These are phyloP conservation scores for Acrocephalus scirpaceus DNA, from an alignment of 2,797 vertebrate species.

Conservation along the genomic window DNA sequence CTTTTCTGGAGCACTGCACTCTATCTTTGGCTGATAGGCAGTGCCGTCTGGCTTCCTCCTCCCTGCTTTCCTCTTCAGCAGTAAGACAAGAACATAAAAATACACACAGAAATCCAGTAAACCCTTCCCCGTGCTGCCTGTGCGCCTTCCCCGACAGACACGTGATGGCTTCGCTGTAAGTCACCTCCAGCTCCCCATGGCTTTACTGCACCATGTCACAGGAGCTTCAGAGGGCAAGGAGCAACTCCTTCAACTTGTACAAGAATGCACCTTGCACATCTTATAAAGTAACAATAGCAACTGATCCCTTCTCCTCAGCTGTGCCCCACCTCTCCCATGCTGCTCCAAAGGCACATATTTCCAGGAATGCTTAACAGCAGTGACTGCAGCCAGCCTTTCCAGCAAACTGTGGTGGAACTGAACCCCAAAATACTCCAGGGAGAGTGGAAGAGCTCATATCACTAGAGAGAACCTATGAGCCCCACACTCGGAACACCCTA, in stretches of 20 bases:
- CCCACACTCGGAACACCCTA: not conserved
- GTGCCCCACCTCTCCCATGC: not conserved
- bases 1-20: constrained; percentile 67
- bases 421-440: not conserved
- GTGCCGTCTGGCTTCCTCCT: constrained; percentile 61
- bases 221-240: constrained; percentile 3
- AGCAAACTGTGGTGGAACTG: not conserved
- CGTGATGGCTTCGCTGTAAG: not conserved
- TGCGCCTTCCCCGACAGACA: not conserved
- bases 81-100: constrained; percentile 63
- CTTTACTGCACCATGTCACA: not conserved
- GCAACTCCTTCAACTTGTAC: not conserved
- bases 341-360: not conserved
- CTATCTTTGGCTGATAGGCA: constrained; percentile 69
- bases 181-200: constrained; percentile 29
- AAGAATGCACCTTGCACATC: not conserved
- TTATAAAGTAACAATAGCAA: not conserved
- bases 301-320: not conserved
- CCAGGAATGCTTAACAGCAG: not conserved
- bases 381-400: not conserved
- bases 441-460: not conserved
- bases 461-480: not conserved
- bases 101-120: constrained; percentile 57
- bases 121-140: constrained; percentile 24
- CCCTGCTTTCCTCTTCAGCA: constrained; percentile 63